phyloP scores from a whole-genome alignment of 2,113 vertebrate genomes.

The Thinocorus orbignyianus region DNA sequence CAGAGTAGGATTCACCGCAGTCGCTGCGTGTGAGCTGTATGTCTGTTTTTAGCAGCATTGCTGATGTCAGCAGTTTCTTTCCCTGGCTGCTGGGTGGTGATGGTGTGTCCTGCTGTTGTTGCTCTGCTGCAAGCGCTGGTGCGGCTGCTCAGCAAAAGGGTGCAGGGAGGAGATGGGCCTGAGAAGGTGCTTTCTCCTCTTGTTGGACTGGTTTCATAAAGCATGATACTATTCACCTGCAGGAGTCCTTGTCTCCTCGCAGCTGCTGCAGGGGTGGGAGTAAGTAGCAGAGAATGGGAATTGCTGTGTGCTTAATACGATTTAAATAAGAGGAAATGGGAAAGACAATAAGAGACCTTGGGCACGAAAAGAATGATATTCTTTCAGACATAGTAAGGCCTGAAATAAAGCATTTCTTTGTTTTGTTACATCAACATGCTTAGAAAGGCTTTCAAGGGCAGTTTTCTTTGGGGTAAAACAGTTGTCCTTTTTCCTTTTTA shows the following conservation, averaged over 20 bases:
- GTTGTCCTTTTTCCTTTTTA: no score
- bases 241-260: background rate
- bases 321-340: background rate
- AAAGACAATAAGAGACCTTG: background rate
- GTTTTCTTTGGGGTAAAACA: background rate
- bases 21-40: accelerated
- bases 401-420: background rate
- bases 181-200: background rate
- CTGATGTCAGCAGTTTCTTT: background rate
- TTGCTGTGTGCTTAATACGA: background rate
- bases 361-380: background rate
- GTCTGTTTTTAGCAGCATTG: accelerated
- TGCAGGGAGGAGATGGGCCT: background rate
- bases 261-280: background rate
- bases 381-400: background rate
- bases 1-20: background rate
- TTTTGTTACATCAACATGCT: background rate
- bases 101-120: accelerated
- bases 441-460: background rate
- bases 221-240: background rate
- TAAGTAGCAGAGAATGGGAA: background rate
- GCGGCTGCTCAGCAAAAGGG: background rate
- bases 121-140: background rate
- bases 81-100: background rate
- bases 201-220: background rate